These are phyloP conservation scores for Picus viridis DNA, from an alignment of 2,797 vertebrate species.

Conservation along the genomic window DNA sequence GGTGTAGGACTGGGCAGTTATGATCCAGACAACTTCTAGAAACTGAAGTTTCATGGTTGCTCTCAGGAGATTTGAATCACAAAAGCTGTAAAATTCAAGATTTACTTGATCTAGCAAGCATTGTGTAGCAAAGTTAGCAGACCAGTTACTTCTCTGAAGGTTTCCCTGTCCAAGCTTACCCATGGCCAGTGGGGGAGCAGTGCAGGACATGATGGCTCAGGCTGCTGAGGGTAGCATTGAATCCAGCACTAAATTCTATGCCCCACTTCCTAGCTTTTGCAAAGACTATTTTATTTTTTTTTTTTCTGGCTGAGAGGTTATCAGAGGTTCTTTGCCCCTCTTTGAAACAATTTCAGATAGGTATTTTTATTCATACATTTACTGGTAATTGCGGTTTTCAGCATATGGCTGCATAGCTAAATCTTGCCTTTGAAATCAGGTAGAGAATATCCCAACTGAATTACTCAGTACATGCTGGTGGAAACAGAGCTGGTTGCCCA, in stretches of 20 bases:
- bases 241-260: not conserved
- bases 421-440: not conserved
- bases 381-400: not conserved
- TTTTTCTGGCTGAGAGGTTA: not conserved
- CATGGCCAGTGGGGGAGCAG: not conserved
- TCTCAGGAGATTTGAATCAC: not conserved
- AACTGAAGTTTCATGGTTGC: not conserved
- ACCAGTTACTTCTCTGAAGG: not conserved
- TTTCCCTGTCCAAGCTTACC: not conserved
- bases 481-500: not conserved
- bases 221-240: not conserved
- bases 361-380: not conserved
- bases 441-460: not conserved
- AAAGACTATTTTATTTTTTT: fast-evolving
- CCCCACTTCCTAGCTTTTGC: not conserved
- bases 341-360: not conserved
- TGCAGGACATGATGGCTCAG: not conserved
- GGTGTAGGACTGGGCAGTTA: not conserved
- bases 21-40: not conserved
- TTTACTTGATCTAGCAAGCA: not conserved
- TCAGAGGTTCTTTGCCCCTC: fast-evolving
- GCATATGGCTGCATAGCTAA: not conserved
- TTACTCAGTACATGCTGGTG: not conserved
- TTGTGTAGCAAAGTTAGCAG: not conserved
- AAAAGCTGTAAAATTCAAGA: not conserved